Percentiles rank a stretch among this genome's conserved stretches.
Evolutionary conservation across 2,113 vertebrate genomes (phyloP).

Genomic region (Furnarius figulus): DNA sequence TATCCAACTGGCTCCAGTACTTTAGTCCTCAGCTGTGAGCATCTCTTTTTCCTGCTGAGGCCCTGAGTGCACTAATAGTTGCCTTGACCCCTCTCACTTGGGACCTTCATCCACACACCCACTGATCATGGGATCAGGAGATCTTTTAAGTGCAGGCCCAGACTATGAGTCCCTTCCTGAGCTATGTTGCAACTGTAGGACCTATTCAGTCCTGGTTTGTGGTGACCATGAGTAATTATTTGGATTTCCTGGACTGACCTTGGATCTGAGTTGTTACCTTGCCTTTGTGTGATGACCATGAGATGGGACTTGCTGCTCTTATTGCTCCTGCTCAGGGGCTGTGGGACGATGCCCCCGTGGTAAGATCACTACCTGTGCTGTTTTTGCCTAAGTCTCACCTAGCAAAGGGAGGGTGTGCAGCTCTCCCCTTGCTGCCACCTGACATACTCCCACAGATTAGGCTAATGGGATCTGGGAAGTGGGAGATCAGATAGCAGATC

Average conservation of each 20-base stretch:
- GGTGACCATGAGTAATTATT: neutral
- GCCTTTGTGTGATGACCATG: neutral
- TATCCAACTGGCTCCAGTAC: neutral
- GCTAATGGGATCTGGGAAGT: neutral
- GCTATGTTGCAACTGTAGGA: neutral
- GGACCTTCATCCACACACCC: neutral
- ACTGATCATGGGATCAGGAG: neutral
- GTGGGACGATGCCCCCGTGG: fast-evolving
- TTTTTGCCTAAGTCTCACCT: neutral
- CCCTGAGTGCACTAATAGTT: neutral
- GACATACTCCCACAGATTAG: fast-evolving
- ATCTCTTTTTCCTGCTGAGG: neutral
- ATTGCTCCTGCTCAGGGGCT: neutral
- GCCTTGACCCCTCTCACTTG: neutral
- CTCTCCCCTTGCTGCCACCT: neutral
- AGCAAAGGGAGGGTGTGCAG: neutral
- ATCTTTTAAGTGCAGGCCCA: neutral
- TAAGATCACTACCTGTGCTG: neutral
- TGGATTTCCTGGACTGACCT: neutral
- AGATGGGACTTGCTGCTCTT: neutral
- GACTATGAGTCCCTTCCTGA: fast-evolving
- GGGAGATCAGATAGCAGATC: neutral
- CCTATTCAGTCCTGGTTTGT: neutral
- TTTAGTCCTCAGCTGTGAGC: neutral
- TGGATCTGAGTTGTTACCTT: neutral